phyloP scores from a whole-genome alignment of 2,797 vertebrate genomes.

The Cichlasoma orientale region DNA sequence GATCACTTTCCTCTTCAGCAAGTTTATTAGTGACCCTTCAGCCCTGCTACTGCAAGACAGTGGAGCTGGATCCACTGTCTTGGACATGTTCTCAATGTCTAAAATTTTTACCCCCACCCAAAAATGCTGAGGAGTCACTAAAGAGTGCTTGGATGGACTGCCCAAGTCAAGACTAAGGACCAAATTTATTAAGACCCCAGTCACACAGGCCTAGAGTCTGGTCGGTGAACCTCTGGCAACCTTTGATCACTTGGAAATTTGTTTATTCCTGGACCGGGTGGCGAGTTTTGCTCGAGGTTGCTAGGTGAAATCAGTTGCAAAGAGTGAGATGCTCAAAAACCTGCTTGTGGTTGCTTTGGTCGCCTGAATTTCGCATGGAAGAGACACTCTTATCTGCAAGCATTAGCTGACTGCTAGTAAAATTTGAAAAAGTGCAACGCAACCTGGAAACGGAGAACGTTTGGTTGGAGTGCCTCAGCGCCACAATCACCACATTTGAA shows the following conservation, averaged over 20 bases:
- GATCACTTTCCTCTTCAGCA: not conserved
- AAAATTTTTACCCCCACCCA: too few relatives aligned
- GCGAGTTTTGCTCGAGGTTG: too few relatives aligned
- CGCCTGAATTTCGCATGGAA: not conserved
- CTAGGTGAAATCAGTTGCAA: too few relatives aligned
- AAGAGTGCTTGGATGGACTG: too few relatives aligned
- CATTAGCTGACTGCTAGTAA: not conserved
- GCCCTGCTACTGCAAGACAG: not conserved
- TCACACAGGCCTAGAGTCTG: not conserved
- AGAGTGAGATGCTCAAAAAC: too few relatives aligned
- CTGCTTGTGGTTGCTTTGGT: not conserved
- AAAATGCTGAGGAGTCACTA: too few relatives aligned
- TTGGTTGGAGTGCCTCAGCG: too few relatives aligned
- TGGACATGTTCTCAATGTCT: too few relatives aligned
- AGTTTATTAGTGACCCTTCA: not conserved
- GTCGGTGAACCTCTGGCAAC: too few relatives aligned
- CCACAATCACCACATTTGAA: not conserved
- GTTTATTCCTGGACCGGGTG: too few relatives aligned
- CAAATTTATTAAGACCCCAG: not conserved
- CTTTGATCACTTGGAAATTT: too few relatives aligned
- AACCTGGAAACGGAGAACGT: not conserved
- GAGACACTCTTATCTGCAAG: not conserved
- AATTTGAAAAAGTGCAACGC: not conserved
- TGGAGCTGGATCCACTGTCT: not conserved
- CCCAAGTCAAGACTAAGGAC: not conserved